Conservation (phyloP, 1,140 invertebrate genomes). For the Rhizoglyphus robini region DNA sequence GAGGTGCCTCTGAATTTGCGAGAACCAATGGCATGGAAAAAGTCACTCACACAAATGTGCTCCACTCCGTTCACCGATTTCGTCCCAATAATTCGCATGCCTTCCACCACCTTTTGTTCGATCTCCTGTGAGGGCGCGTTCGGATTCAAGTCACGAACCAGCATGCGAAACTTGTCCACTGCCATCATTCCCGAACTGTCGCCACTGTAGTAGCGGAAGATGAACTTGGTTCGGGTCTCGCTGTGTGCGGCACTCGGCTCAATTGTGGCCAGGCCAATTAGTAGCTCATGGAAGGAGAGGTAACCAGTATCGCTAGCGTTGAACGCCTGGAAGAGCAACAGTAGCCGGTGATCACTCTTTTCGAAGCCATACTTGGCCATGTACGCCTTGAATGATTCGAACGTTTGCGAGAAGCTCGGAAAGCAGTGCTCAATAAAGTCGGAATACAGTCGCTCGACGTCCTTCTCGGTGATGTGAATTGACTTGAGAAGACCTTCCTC, state of each 20-base stretch:
- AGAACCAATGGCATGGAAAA: constrained; percentile 40
- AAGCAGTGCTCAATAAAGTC: no score
- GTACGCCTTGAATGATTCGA: constrained; percentile 16
- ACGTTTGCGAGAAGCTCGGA: constrained; percentile 12
- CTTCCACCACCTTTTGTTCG: background rate
- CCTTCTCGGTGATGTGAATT: no score
- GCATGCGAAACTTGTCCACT: background rate
- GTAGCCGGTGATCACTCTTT: background rate
- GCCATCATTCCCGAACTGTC: no score
- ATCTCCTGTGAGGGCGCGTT: background rate
- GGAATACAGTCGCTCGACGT: no score
- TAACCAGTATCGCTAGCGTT: constrained; percentile 8
- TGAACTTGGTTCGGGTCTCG: constrained; percentile 42
- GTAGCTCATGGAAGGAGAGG: no score
- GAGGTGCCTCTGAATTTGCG: no score
- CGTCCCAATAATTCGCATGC: background rate
- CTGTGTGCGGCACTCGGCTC: constrained; percentile 40
- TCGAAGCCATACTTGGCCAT: no score
- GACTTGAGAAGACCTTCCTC: no score
- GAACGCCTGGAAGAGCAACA: constrained; percentile 19
- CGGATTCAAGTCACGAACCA: background rate
- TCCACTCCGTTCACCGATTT: background rate
- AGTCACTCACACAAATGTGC: constrained; percentile 31
- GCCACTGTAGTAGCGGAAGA: constrained; percentile 44
- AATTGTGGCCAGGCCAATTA: constrained; percentile 40